Percentiles rank a stretch among this genome's conserved stretches.
Evolutionary conservation across 2,113 vertebrate species (phyloP).

Genomic region (Daboia siamensis): DNA sequence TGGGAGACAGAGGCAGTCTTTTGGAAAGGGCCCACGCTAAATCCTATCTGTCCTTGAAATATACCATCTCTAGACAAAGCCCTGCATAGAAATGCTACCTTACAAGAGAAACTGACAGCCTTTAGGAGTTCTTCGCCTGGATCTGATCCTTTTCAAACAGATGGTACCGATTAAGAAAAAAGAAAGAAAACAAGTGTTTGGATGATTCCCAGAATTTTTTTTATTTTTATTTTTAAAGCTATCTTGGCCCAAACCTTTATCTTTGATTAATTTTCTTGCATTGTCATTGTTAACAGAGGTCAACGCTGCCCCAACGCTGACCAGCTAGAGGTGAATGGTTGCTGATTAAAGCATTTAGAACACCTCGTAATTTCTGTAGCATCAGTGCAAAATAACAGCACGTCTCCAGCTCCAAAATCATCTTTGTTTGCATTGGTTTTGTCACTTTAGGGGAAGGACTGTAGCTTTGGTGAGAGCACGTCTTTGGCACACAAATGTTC

Average conservation of each 20-base stretch:
- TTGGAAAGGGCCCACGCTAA: not conserved
- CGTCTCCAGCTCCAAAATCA: too few species aligned
- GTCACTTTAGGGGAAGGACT: not conserved
- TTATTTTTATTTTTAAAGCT: not conserved
- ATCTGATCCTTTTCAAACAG: not conserved
- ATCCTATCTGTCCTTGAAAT: not conserved
- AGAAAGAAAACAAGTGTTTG: not conserved
- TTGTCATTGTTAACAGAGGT: not conserved
- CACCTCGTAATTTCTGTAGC: not conserved
- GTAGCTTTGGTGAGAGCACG: not conserved
- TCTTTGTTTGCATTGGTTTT: not conserved
- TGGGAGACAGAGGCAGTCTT: not conserved
- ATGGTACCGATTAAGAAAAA: not conserved
- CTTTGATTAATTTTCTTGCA: not conserved
- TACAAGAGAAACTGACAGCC: not conserved
- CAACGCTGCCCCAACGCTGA: not conserved
- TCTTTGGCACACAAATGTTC: not conserved
- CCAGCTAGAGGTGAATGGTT: not conserved
- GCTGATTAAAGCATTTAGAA: not conserved
- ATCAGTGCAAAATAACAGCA: not conserved
- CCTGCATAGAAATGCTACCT: not conserved
- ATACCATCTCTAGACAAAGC: not conserved
- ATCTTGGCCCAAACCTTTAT: not conserved
- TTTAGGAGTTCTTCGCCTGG: not conserved
- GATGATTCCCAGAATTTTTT: not conserved